A percentile compares a stretch with the other conserved stretches of the same genome.
Conservation (phyloP, 2,113 vertebrate species). For the Penelope pileata region DNA sequence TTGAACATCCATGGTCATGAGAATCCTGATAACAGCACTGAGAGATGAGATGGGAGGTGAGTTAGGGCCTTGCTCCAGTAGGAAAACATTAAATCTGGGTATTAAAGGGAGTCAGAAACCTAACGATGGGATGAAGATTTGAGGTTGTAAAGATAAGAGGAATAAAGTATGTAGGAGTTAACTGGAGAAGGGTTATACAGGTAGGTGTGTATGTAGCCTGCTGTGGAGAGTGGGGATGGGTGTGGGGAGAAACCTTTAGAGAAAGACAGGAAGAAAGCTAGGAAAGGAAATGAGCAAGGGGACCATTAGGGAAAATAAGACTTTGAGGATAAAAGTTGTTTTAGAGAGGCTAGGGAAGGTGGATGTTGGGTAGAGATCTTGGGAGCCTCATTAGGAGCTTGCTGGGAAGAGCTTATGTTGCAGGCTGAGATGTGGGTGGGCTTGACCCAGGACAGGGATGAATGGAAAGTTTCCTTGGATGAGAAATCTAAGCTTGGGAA, state of each 20-base stretch:
- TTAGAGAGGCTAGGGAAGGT: background rate
- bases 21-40: background rate
- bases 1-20: background rate
- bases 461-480: background rate
- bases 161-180: background rate
- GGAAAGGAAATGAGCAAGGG: background rate
- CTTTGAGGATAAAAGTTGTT: background rate
- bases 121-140: background rate
- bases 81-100: background rate
- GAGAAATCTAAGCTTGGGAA: background rate
- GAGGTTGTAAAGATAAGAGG: background rate
- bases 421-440: background rate
- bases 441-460: background rate
- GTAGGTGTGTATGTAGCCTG: background rate
- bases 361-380: background rate
- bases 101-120: background rate
- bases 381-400: background rate
- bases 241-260: background rate
- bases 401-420: background rate
- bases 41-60: background rate
- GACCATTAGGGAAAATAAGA: background rate
- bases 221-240: background rate
- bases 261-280: background rate
- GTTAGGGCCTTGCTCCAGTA: rapidly evolving
- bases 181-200: background rate